Percentiles rank a stretch among this genome's conserved stretches.
These are phyloP conservation scores for Camptogramma bilineatum DNA, from an alignment of 2,888 invertebrate species.

Conservation along the genomic window DNA sequence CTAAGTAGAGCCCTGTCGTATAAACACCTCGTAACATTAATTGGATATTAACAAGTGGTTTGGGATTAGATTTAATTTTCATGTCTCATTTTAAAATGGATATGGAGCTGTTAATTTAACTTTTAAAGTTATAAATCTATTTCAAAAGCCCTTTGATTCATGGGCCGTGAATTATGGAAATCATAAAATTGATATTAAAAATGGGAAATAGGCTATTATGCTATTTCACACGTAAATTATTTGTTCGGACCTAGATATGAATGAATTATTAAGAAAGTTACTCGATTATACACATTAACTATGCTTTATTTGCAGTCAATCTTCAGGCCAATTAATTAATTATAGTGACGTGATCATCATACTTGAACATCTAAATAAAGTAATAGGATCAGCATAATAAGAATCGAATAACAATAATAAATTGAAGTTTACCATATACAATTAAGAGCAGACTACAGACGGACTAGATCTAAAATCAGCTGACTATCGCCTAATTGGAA, in stretches of 20 bases:
- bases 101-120: constrained; percentile 23
- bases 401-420: neutral
- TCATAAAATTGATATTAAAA: neutral
- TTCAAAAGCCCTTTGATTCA: constrained; percentile 11
- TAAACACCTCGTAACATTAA: constrained; percentile 38
- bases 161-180: constrained; percentile 10
- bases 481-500: constrained; percentile 28
- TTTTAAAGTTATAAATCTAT: constrained; percentile 17
- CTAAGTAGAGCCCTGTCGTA: constrained; percentile 32
- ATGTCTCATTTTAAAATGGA: constrained; percentile 30
- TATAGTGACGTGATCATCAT: no score
- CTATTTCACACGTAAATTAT: neutral
- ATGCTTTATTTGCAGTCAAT: neutral
- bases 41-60: constrained; percentile 21
- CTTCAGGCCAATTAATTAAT: neutral
- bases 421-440: neutral
- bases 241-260: neutral
- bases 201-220: neutral
- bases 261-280: neutral
- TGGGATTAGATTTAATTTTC: constrained; percentile 23
- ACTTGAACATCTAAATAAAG: neutral
- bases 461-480: constrained; percentile 15
- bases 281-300: neutral
- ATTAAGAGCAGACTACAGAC: constrained; percentile 10
- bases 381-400: neutral